phyloP scores from a whole-genome alignment of 2,113 vertebrate genomes.

The Lasiurus cinereus region DNA sequence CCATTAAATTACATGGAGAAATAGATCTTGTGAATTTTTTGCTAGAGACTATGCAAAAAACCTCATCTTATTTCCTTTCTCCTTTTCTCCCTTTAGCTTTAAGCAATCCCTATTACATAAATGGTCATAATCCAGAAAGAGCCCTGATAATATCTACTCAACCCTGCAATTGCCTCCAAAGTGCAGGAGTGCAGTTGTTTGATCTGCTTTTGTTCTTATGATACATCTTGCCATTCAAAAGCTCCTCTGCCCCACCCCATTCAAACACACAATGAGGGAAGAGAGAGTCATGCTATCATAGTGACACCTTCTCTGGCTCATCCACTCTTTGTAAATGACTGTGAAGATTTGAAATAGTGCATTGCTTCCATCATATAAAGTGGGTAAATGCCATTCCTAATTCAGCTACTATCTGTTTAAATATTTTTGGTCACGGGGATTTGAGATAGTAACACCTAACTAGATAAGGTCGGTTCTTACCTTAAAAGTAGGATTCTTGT shows the following conservation, averaged over 20 bases:
- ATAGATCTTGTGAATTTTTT: not conserved
- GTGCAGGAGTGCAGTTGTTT: not conserved
- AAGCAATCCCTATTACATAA: not conserved
- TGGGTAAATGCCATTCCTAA: constrained; percentile 1
- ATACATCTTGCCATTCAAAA: not conserved
- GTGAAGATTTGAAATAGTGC: constrained; percentile 34
- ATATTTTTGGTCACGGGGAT: not conserved
- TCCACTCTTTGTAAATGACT: constrained; percentile 66
- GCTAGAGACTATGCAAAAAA: not conserved
- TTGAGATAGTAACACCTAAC: constrained; percentile 47
- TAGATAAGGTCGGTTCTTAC: constrained; percentile 47
- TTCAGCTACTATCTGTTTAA: constrained; percentile 58
- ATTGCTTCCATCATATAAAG: constrained; percentile 59
- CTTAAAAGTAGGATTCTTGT: constrained; percentile 46
- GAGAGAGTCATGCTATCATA: constrained; percentile 54
- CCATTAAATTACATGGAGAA: not conserved
- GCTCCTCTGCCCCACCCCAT: not conserved
- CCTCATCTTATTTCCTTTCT: not conserved
- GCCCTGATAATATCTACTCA: not conserved
- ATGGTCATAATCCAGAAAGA: not conserved
- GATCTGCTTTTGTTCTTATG: not conserved
- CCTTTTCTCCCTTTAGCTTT: not conserved
- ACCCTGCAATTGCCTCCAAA: not conserved
- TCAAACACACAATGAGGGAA: constrained; percentile 45
- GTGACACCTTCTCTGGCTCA: constrained; percentile 25